phyloP scores from a whole-genome alignment of 2,113 vertebrate species.

The Callorhinus ursinus region DNA sequence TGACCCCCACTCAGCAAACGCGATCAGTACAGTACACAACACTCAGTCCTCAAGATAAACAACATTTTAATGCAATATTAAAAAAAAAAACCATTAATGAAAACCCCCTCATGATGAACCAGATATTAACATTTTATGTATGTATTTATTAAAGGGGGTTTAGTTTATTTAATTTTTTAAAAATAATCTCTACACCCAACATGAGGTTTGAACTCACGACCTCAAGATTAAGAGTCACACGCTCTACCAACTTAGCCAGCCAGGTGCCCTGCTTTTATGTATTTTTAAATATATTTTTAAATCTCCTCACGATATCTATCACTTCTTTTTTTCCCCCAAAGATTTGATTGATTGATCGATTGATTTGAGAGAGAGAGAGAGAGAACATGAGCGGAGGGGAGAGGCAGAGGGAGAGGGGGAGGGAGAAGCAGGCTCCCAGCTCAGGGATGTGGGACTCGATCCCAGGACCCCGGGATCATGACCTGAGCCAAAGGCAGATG shows the following conservation, averaged over 20 bases:
- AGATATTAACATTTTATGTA: neutral
- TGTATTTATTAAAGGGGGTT: neutral
- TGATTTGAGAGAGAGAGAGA: neutral
- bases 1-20: neutral
- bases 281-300: neutral
- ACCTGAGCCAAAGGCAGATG: neutral
- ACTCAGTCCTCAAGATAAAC: neutral
- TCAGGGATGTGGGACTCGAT: neutral
- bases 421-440: neutral
- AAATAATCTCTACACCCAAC: neutral
- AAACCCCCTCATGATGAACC: neutral
- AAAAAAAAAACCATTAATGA: neutral
- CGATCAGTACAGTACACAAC: neutral
- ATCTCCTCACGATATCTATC: neutral
- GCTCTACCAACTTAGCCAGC: neutral
- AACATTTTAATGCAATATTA: neutral
- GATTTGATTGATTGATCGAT: neutral
- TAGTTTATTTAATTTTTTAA: neutral
- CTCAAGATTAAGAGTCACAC: neutral
- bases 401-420: neutral
- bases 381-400: neutral
- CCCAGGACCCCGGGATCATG: neutral
- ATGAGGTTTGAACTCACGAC: neutral
- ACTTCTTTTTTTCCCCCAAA: neutral
- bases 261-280: neutral